These are phyloP conservation scores for Zootermopsis nevadensis DNA, from an alignment of 2,888 invertebrate genomes.

Conservation along the genomic window DNA sequence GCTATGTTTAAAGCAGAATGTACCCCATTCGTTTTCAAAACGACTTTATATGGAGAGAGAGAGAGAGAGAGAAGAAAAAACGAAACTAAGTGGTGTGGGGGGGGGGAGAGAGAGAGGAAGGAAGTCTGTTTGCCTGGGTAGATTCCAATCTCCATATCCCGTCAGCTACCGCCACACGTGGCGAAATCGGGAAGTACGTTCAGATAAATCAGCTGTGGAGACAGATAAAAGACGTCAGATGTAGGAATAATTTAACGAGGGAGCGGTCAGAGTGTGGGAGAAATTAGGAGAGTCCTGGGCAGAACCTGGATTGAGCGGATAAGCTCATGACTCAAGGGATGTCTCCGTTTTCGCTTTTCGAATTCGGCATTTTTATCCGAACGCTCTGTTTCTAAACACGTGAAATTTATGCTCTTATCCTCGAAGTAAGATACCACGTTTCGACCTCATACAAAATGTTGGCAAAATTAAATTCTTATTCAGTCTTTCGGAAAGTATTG, in stretches of 20 bases:
- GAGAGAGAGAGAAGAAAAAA: not conserved
- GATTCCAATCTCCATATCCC: conserved; percentile 33
- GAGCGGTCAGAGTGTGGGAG: not conserved
- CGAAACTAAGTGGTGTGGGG: not conserved
- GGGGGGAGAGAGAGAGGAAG: not conserved
- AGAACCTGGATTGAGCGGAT: no score
- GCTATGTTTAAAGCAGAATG: not conserved
- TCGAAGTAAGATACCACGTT: no score
- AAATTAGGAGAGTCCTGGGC: not conserved
- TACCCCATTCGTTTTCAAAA: conserved; percentile 7
- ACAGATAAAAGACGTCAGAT: conserved; percentile 37
- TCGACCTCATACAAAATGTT: no score
- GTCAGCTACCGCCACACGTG: conserved; percentile 43
- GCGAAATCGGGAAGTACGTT: conserved; percentile 31
- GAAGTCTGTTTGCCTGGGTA: conserved; percentile 30
- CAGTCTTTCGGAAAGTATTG: no score
- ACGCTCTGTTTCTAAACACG: no score
- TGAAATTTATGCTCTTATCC: no score
- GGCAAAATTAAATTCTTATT: no score
- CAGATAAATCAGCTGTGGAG: conserved; percentile 33
- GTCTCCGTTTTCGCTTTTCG: no score
- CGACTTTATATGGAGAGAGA: not conserved
- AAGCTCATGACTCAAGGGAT: no score
- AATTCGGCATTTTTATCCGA: no score
- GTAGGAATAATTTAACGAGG: not conserved